These are phyloP conservation scores for Antennarius striatus DNA, from an alignment of 2,113 vertebrate genomes.

Conservation along the genomic window DNA sequence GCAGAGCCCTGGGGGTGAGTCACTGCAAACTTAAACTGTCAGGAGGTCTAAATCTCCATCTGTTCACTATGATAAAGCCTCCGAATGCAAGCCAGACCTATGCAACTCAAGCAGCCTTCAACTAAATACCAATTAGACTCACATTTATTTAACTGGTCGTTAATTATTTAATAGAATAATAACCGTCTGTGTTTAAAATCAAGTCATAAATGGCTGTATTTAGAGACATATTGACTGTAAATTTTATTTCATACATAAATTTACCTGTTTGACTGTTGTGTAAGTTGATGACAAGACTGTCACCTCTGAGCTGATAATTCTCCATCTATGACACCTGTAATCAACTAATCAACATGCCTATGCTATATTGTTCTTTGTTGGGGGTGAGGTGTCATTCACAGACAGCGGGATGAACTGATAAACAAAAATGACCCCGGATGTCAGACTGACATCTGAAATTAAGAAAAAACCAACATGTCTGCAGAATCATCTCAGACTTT, in stretches of 20 bases:
- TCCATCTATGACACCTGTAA: slow-evolving; percentile 1
- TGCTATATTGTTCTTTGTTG: no score
- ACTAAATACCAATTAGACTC: not conserved
- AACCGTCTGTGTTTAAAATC: not conserved
- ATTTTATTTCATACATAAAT: not conserved
- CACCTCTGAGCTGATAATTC: slow-evolving; percentile 33
- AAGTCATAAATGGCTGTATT: not conserved
- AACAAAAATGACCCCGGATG: slow-evolving; percentile 8
- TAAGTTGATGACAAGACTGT: not conserved
- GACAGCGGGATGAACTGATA: slow-evolving; percentile 9
- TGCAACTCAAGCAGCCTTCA: not conserved
- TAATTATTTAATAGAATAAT: not conserved
- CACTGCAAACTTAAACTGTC: slow-evolving; percentile 59
- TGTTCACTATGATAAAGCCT: slow-evolving; percentile 68
- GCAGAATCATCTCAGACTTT: slow-evolving; percentile 34
- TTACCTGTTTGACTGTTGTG: not conserved
- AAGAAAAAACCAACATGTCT: slow-evolving; percentile 16
- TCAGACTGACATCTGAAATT: slow-evolving; percentile 28
- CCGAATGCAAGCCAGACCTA: slow-evolving; percentile 15
- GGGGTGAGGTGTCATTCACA: not conserved
- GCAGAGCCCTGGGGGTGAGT: slow-evolving; percentile 27
- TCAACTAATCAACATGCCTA: no score
- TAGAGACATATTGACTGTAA: slow-evolving; percentile 3
- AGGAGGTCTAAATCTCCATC: slow-evolving; percentile 76
- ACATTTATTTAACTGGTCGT: not conserved